Conservation (phyloP, 2,888 invertebrate genomes). For the Rhimphoctona megacephalus region DNA sequence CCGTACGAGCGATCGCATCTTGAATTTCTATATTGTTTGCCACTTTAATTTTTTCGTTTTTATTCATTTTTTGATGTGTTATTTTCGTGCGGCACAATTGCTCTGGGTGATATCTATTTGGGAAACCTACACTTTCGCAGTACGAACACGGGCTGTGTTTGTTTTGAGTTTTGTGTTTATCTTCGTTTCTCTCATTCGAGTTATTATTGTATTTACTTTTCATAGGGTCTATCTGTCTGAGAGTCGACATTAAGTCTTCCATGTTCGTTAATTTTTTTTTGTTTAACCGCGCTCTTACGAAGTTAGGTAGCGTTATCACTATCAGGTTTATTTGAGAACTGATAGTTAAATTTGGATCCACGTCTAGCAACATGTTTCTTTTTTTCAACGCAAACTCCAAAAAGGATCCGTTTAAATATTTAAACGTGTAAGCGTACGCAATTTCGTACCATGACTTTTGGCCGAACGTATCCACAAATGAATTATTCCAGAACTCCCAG, state of each 20-base stretch:
- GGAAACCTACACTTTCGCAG: constrained; percentile 54
- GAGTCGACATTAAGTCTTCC: constrained; percentile 61
- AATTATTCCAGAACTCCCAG: constrained; percentile 70
- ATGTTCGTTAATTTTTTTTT: constrained; percentile 34
- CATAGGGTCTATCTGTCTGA: constrained; percentile 47
- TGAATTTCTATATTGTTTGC: constrained; percentile 30
- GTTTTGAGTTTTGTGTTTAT: constrained; percentile 49
- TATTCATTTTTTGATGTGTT: constrained; percentile 22
- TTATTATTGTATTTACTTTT: constrained; percentile 26
- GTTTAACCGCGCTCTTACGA: constrained; percentile 59
- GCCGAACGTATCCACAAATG: constrained; percentile 69
- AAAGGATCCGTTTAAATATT: constrained; percentile 69
- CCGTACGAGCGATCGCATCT: constrained; percentile 28
- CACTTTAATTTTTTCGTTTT: constrained; percentile 52
- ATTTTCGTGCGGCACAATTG: constrained; percentile 48
- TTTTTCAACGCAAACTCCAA: constrained; percentile 72
- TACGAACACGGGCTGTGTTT: constrained; percentile 50
- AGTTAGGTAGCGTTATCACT: constrained; percentile 65
- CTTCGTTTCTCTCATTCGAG: constrained; percentile 39
- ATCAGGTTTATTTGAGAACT: constrained; percentile 71
- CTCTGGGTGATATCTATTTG: constrained; percentile 58
- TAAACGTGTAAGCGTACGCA: constrained; percentile 68
- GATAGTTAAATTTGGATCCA: constrained; percentile 63
- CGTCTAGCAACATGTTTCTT: constrained; percentile 68
- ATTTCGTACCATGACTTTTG: constrained; percentile 70